Percentiles rank a stretch among this genome's conserved stretches.
Evolutionary conservation across 2,113 vertebrate genomes (phyloP).

Genomic region (Passer montanus): DNA sequence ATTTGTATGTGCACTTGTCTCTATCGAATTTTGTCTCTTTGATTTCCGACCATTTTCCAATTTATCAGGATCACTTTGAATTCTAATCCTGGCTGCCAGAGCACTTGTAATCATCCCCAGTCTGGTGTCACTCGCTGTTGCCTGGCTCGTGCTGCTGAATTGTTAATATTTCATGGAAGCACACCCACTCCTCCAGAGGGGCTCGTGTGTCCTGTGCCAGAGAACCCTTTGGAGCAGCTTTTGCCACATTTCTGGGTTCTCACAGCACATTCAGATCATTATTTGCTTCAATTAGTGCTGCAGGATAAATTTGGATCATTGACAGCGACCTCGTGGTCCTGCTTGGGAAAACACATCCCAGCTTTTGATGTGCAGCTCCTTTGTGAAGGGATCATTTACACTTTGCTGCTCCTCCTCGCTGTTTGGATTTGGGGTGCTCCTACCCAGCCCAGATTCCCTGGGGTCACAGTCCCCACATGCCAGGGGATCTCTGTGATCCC

Average conservation of each 20-base stretch:
- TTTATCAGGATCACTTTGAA: conserved; percentile 42
- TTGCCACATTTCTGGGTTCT: background rate
- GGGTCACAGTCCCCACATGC: rapidly evolving
- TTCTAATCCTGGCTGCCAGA: conserved; percentile 22
- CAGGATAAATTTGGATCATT: background rate
- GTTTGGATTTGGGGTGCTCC: background rate
- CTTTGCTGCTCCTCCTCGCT: no score
- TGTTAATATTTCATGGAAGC: conserved; percentile 10
- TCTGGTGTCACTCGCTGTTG: background rate
- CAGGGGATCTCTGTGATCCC: rapidly evolving
- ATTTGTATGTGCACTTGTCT: conserved; percentile 27
- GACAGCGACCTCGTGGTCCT: background rate
- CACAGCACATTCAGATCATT: background rate
- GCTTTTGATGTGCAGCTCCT: background rate
- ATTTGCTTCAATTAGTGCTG: background rate
- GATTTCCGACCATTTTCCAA: conserved; percentile 57
- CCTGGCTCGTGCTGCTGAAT: background rate
- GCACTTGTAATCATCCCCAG: conserved; percentile 35
- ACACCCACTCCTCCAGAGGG: background rate
- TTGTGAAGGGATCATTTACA: background rate
- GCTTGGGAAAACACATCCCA: background rate
- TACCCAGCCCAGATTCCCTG: background rate
- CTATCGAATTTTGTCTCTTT: conserved; percentile 32
- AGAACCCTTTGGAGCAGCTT: background rate
- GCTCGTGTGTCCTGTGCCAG: background rate